phyloP scores from a whole-genome alignment of 2,113 vertebrate species.

The Piaya cayana region DNA sequence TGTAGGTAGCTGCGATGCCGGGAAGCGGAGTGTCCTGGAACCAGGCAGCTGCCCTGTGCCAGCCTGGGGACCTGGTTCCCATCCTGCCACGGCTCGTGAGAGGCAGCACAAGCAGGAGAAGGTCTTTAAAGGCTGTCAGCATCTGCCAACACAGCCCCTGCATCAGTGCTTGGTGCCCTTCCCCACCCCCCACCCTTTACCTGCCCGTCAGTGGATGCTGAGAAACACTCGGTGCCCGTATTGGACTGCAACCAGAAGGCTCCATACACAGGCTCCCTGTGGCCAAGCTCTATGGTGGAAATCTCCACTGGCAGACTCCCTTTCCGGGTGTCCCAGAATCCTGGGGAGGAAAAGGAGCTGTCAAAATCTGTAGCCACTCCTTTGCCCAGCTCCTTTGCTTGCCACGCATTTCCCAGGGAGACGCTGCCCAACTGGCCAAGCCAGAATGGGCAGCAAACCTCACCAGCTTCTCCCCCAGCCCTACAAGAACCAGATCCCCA shows the following conservation, averaged over 20 bases:
- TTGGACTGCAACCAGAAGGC: conserved; percentile 93
- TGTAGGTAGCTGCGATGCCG: accelerated
- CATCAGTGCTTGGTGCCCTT: no score
- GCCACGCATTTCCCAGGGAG: accelerated
- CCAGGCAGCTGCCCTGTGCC: background rate
- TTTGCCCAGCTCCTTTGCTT: background rate
- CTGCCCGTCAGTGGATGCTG: conserved; percentile 78
- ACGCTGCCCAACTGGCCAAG: background rate
- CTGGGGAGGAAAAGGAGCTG: conserved; percentile 62
- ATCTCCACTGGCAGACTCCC: conserved; percentile 85
- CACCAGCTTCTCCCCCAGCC: background rate
- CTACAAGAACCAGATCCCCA: background rate
- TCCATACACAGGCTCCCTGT: conserved; percentile 92
- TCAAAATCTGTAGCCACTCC: background rate
- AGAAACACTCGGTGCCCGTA: conserved; percentile 90
- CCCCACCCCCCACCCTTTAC: conserved; percentile 15
- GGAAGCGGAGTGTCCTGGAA: background rate
- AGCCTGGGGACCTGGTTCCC: no score
- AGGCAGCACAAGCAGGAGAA: background rate
- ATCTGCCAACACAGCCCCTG: accelerated
- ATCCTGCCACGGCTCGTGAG: background rate
- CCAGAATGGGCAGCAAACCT: background rate
- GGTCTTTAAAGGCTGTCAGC: background rate
- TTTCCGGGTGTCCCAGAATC: conserved; percentile 92
- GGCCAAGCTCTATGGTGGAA: conserved; percentile 87